Evolutionary conservation across 1,140 invertebrate genomes (phyloP).

Genomic region (Drosophila lowei): DNA sequence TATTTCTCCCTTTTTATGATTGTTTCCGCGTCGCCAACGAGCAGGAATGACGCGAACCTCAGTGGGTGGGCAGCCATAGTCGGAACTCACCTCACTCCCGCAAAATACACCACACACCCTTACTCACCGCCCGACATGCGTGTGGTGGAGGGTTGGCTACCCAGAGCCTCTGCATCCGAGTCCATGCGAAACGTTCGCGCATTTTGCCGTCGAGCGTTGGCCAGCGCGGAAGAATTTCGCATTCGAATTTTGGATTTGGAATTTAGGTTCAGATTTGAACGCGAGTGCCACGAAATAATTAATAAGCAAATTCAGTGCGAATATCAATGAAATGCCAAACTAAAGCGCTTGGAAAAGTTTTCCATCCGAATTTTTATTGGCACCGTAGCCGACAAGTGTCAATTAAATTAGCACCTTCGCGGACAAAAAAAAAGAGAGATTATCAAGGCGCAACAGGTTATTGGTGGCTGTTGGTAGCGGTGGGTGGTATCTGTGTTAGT

Average conservation of each 20-base stretch:
- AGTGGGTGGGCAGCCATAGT: conserved; percentile 50
- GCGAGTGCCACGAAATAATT: conserved; percentile 33
- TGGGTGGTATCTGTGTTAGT: neutral
- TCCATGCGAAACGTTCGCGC: conserved; percentile 68
- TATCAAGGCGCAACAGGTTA: conserved; percentile 55
- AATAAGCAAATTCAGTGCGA: conserved; percentile 44
- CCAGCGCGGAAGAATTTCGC: conserved; percentile 71
- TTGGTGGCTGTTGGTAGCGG: conserved; percentile 1
- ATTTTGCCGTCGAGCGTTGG: conserved; percentile 78
- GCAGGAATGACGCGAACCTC: neutral
- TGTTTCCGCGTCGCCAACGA: conserved; percentile 18
- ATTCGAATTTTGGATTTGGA: conserved; percentile 17
- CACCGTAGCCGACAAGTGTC: conserved; percentile 53
- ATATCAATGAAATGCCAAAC: conserved; percentile 64
- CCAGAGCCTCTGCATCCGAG: conserved; percentile 16
- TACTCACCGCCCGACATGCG: conserved; percentile 32
- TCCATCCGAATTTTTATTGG: conserved; percentile 59
- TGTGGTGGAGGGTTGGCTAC: conserved; percentile 8
- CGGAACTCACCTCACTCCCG: conserved; percentile 4
- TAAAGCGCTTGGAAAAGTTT: conserved; percentile 63
- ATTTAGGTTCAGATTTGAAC: neutral
- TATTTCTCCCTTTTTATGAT: conserved; percentile 32
- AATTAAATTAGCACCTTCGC: conserved; percentile 72
- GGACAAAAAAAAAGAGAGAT: conserved; percentile 32
- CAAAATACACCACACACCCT: conserved; percentile 46